Evolutionary conservation across 2,888 invertebrate species (phyloP).

Genomic region (Apodemia duryi): DNA sequence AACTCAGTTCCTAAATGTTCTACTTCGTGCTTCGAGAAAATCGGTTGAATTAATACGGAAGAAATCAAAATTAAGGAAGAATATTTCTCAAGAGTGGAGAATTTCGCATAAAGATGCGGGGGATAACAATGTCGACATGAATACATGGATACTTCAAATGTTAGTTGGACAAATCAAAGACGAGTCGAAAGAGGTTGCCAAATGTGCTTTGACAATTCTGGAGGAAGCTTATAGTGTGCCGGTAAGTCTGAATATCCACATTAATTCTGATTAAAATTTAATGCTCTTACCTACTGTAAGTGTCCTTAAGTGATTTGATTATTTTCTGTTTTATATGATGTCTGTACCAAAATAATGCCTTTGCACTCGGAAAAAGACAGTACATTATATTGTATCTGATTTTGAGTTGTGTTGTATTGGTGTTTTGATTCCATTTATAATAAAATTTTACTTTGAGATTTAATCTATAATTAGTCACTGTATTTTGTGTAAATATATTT

Average conservation of each 20-base stretch:
- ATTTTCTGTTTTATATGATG: no score
- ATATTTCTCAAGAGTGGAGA: conserved; percentile 50
- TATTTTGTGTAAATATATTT: no score
- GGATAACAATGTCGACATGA: conserved; percentile 78
- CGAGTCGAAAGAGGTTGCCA: conserved; percentile 86
- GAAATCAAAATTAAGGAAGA: conserved; percentile 63
- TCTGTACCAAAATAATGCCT: no score
- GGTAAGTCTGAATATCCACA: conserved; percentile 61
- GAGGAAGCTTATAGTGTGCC: conserved; percentile 96
- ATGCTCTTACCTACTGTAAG: no score
- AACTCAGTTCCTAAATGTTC: conserved; percentile 92
- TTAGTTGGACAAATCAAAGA: conserved; percentile 93
- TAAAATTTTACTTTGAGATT: no score
- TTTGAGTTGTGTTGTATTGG: no score
- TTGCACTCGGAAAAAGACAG: no score
- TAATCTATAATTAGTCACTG: no score
- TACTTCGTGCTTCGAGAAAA: conserved; percentile 85
- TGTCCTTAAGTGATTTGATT: no score
- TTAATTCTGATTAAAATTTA: no score
- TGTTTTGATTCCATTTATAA: no score
- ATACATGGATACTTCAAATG: conserved; percentile 92
- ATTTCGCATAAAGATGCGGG: conserved; percentile 46
- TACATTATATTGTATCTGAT: no score
- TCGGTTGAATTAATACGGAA: conserved; percentile 63
- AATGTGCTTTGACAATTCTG: conserved; percentile 89